Evolutionary conservation across 2,888 invertebrate species (phyloP).

Genomic region (Heliconius ismenius): DNA sequence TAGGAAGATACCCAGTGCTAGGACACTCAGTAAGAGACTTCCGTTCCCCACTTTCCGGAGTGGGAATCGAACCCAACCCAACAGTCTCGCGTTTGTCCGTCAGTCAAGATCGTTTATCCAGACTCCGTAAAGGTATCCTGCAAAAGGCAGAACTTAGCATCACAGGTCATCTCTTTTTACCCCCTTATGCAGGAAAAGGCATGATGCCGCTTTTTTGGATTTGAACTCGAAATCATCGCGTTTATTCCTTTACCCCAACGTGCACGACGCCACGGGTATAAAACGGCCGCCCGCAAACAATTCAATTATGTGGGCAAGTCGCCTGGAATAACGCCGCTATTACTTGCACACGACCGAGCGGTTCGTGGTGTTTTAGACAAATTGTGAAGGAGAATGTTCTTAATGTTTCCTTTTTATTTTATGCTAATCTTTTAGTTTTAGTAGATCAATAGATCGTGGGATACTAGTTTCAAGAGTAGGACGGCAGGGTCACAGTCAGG

Average conservation of each 20-base stretch:
- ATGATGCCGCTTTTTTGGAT: neutral
- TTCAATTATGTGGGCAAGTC: slow-evolving; percentile 19
- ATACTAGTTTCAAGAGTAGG: too few species aligned
- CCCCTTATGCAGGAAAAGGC: neutral
- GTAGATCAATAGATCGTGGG: too few species aligned
- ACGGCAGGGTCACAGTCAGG: too few species aligned
- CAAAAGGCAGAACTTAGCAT: too few species aligned
- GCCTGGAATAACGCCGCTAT: slow-evolving; percentile 21
- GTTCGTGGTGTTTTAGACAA: neutral
- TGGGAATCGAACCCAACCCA: too few species aligned
- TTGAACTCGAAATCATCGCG: neutral
- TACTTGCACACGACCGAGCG: slow-evolving; percentile 4
- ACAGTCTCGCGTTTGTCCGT: too few species aligned
- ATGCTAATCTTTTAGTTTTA: neutral
- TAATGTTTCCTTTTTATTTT: neutral
- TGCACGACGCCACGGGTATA: neutral
- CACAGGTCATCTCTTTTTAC: too few species aligned
- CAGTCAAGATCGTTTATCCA: too few species aligned
- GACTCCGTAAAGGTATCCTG: too few species aligned
- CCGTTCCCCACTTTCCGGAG: too few species aligned
- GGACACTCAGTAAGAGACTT: neutral
- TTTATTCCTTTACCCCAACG: neutral
- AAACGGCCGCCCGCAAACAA: slow-evolving; percentile 5
- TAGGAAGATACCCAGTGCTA: neutral
- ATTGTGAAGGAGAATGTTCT: neutral